phyloP scores from a whole-genome alignment of 1,140 invertebrate species.

The Steinernema khuongi region DNA sequence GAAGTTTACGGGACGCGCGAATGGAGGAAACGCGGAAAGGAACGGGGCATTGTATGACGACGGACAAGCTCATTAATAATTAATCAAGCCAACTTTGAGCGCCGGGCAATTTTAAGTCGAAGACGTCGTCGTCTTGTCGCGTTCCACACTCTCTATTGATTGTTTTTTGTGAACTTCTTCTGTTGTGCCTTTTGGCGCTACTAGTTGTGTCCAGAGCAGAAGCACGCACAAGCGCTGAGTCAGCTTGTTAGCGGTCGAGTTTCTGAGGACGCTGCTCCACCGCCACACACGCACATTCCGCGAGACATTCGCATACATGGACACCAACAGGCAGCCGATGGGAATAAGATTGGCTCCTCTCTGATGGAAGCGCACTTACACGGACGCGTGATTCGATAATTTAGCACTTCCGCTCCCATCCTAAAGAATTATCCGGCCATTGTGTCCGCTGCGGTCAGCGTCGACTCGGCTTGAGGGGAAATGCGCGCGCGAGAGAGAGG shows the following conservation, averaged over 20 bases:
- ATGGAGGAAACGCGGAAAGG: background rate
- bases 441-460: background rate
- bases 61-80: background rate
- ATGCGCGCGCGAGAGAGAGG: background rate
- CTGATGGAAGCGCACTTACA: background rate
- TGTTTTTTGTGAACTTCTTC: background rate
- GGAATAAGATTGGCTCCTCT: background rate
- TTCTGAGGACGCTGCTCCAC: background rate
- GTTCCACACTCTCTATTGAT: background rate
- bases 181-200: background rate
- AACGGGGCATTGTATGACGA: slow-evolving; percentile 1
- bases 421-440: slow-evolving; percentile 12
- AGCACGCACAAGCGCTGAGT: background rate
- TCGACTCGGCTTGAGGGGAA: background rate
- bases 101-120: background rate
- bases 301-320: background rate
- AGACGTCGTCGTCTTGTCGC: slow-evolving; percentile 14
- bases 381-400: slow-evolving; percentile 13
- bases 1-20: background rate
- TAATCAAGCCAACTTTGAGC: slow-evolving; percentile 10
- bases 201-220: too few relatives aligned
- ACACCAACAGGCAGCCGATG: background rate
- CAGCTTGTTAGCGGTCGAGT: background rate
- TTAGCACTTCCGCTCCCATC: background rate
- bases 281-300: too few relatives aligned